Evolutionary conservation across 2,888 invertebrate genomes (phyloP).

Genomic region (Drosophila tripunctata): DNA sequence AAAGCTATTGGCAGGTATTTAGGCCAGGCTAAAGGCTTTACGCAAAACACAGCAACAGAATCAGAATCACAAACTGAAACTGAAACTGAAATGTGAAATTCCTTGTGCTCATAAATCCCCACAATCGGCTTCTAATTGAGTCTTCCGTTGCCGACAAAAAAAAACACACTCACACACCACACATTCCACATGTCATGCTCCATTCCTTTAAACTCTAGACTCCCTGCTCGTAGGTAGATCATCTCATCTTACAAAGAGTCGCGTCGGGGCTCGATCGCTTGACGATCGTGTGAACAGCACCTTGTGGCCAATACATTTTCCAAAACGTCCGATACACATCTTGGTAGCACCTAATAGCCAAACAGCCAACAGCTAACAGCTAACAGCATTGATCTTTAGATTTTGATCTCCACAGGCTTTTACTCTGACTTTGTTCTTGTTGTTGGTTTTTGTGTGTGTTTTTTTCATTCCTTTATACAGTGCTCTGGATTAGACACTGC

Average conservation of each 20-base stretch:
- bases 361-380: neutral
- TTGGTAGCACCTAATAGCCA: conserved; percentile 51
- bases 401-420: conserved; percentile 53
- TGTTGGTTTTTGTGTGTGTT: neutral
- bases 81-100: conserved; percentile 74
- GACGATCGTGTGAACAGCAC: conserved; percentile 78
- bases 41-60: conserved; percentile 5
- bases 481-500: conserved; percentile 29
- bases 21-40: conserved; percentile 37
- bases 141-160: conserved; percentile 63
- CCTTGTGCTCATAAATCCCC: conserved; percentile 73
- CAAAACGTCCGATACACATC: conserved; percentile 63
- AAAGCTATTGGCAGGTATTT: conserved; percentile 78
- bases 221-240: conserved; percentile 15
- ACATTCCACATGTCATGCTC: conserved; percentile 72
- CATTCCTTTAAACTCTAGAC: conserved; percentile 4
- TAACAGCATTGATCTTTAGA: conserved; percentile 29
- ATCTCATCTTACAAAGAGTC: conserved; percentile 54
- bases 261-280: conserved; percentile 37
- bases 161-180: conserved; percentile 27
- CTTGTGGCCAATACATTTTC: conserved; percentile 54
- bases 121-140: conserved; percentile 71
- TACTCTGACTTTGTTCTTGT: conserved; percentile 39
- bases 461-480: conserved; percentile 25
- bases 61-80: too few species aligned